Base-by-base conservation (phyloP, 2,888 invertebrate species). In the Lutraria lutraria region DNA sequence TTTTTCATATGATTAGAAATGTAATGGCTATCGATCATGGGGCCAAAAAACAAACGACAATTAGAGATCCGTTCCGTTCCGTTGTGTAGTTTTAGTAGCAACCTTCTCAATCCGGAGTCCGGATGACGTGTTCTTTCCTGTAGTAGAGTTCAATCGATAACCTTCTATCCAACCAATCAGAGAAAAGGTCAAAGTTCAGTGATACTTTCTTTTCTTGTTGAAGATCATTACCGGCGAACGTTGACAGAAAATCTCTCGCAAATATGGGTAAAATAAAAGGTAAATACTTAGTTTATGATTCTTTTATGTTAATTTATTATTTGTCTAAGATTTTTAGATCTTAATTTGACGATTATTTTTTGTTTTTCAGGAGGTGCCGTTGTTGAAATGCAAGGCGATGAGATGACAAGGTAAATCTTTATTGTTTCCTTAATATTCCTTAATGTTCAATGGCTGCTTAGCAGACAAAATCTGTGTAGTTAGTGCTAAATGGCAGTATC, bases 381-480 rank as follows among this genome's bases (percentile, higher is more conserved):
- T 88, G 97, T 97, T 56, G 97, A 97, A 94, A 96, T 97, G 94
- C 96, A 97, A 88, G 97, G 97, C 88, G 97, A 97, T 95, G 97
- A 97, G 95, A 97, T 97, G 97, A 97, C 97, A 81, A 95, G 97
- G 97, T 96, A 94, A 93, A 94, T 86, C 43, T 31, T 16, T 3
- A 56, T 56, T 54, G n/a, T 60, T 54, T 82, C 25, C 25, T 25
- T 53, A 54, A 29, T 25, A 21, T 43, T 19, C 3, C 52, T 25
- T 19, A 52, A 54, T n/a, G n/a, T n/a, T n/a, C 52, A 81, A 54
- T 81, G 54, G 81, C 54, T 52, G 52, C n/a, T 34, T 29, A 25
- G 72, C 13, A 15, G 72, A 31, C 19, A 13, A 13, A 81, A 53
- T 25, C 13, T n/a, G 15, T 53, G n/a, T 68, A 68, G 63, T 12